Evolutionary conservation across 2,888 invertebrate genomes (phyloP).

Genomic region (Cryptophagus acutangulus): DNA sequence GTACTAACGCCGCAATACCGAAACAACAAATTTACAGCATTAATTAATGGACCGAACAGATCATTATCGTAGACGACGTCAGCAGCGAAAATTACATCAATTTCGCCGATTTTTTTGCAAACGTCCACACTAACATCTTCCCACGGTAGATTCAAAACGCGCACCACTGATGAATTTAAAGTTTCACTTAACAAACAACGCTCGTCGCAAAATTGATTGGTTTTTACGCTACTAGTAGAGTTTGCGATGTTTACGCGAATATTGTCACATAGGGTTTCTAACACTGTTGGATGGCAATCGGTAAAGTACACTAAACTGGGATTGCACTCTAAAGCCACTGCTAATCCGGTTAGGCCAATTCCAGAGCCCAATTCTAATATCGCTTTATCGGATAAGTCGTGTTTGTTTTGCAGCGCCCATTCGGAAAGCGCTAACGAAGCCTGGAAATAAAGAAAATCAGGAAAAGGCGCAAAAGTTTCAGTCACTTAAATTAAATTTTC

Average conservation of each 20-base stretch:
- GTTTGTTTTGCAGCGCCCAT: constrained; percentile 59
- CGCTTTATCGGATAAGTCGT: constrained; percentile 52
- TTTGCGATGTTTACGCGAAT: constrained; percentile 54
- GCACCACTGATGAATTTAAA: constrained; percentile 15
- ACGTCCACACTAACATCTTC: constrained; percentile 45
- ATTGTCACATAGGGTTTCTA: constrained; percentile 60
- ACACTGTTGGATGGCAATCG: constrained; percentile 65
- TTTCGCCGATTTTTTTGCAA: constrained; percentile 31
- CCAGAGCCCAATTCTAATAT: constrained; percentile 75
- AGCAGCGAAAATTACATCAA: constrained; percentile 55
- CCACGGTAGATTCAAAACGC: constrained; percentile 51
- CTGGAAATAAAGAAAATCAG: constrained; percentile 44
- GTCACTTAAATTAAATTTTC: constrained; percentile 11
- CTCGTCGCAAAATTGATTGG: not conserved
- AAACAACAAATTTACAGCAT: constrained; percentile 48
- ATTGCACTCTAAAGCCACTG: constrained; percentile 53
- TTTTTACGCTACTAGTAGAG: not conserved
- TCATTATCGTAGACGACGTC: constrained; percentile 58
- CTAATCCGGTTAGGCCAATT: constrained; percentile 67
- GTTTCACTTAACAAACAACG: constrained; percentile 10
- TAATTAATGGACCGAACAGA: constrained; percentile 50
- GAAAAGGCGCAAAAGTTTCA: not conserved
- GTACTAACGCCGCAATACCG: constrained; percentile 37
- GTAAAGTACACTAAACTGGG: constrained; percentile 57
- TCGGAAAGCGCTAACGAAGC: constrained; percentile 67